Evolutionary conservation across 2,888 invertebrate genomes (phyloP), one percentile per base, ranked within the genome.

Genomic region (Muscina levida): DNA sequence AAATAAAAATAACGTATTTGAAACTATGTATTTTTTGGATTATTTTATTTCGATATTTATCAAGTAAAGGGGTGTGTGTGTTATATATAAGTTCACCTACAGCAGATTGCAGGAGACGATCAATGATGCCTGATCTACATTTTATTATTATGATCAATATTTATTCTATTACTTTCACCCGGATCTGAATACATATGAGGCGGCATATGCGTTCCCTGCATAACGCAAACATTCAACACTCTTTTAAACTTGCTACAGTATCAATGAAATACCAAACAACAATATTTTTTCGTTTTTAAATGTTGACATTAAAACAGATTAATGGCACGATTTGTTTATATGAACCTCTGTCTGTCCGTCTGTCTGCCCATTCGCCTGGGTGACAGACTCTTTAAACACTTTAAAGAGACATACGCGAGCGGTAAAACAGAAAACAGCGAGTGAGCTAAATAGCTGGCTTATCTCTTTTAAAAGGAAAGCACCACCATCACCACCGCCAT

Each of bases 291-390:
- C 31, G 56, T 76, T 65, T 68, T 53, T 37, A 65, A 73, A 65
- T 73, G 68, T 65, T 73, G 72, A 70, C 77, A 78, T 68, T 72
- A 44, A 62, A 68, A 72, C 53, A 65, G 53, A 73, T 73, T 77
- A 78, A 78, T 73, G 68, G 57, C 31, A 51, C 26, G 57, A 77
- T 48, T 57, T 77, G 42, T 46, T 56, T 57, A 46, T 73, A 53
- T 53, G 53, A 53, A 53, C 53, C 22, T 53, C 17, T 37, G 46
- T 6, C 65, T 42, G 53, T 11, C 13, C 31, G 48, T 42, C 24
- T 51, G 44, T 24, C n/a, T 56, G 67, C 8, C 26, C 37, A 37
- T 22, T 31, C 42, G 53, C 46, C 44, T 37, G 37, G n/a, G 39
- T 15, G 15, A 59, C 59, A 59, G 39, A 59, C 37, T 59, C 39